These are phyloP conservation scores for Danio choprae DNA, from an alignment of 2,797 vertebrate genomes.

Conservation along the genomic window DNA sequence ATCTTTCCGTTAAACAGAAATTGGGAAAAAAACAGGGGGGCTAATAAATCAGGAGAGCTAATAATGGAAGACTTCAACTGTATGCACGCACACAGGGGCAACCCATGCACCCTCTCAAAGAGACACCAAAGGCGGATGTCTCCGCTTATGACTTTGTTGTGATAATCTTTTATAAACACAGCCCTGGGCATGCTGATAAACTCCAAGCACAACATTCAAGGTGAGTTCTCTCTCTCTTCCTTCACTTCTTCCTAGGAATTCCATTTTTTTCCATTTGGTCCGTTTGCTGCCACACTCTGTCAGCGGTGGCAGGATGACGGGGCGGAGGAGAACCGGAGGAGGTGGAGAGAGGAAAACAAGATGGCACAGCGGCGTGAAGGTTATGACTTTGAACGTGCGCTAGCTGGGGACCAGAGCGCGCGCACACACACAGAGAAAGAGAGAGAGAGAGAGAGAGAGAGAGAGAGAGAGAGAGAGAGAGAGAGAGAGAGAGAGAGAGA, in stretches of 20 bases:
- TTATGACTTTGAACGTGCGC: constrained; percentile 59
- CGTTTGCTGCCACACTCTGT: constrained; percentile 37
- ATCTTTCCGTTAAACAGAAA: no score
- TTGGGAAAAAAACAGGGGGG: no score
- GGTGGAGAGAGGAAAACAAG: constrained; percentile 48
- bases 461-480: no score
- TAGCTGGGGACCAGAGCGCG: constrained; percentile 37
- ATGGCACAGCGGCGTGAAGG: constrained; percentile 60
- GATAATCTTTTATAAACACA: constrained; percentile 68
- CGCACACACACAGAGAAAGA: no score
- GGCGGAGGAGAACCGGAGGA: constrained; percentile 42
- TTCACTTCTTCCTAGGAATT: constrained; percentile 28
- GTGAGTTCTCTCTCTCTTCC: constrained; percentile 34
- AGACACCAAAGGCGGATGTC: constrained; percentile 54
- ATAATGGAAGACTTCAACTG: background rate
- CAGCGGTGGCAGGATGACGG: constrained; percentile 29
- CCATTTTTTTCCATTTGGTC: constrained; percentile 29
- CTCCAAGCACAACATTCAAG: constrained; percentile 53
- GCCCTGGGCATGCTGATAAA: constrained; percentile 66
- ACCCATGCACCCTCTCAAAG: constrained; percentile 32
- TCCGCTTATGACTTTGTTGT: constrained; percentile 64
- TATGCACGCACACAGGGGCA: constrained; percentile 7
- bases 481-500: no score
- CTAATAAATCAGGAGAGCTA: no score
- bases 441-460: no score